Base-by-base conservation (phyloP, 2,888 invertebrate genomes). In the Nysson spinosus region DNA sequence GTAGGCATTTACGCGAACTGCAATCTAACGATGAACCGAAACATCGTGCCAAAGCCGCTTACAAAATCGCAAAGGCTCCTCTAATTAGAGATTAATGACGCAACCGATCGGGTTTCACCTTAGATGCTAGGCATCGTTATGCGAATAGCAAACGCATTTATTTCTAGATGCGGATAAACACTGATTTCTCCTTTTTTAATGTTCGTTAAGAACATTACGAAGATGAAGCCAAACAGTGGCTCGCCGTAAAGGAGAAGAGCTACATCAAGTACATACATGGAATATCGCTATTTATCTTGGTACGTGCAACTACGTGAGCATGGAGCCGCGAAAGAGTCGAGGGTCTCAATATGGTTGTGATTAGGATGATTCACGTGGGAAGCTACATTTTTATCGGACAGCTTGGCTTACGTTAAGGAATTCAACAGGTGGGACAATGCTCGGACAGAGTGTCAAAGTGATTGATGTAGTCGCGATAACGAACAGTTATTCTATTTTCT, bases 351-450 rank as follows among this genome's bases (percentile, higher is more conserved):
- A 22, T 20, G 40, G 28, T n/a, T 6, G 26, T 43, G 39, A 51
- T 47, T 40, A 3, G 9, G 12, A 49, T 71, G 60, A 64, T 30
- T 71, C 64, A 64, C 14, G 43, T 39, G 56, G 30, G 52, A 52
- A 39, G 47, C 17, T 37, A 34, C 24, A 32, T 62, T 71, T 71
- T 62, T 47, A 52, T 67, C 42, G 24, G 12, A 37, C 44, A 24
- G 22, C 47, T 14, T 0, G 14, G 20, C 14, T 28, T 55, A 61
- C 49, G 35, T 11, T n/a, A n/a, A 9, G 19, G 55, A 50, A 62
- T 62, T n/a, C 34, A 57, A 51, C 70, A 61, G 52, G 52, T 62
- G 40, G 30, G 26, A 55, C 52, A 46, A 39, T 42, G 62, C 57
- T 44, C 39, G 14, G 30, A n/a, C 28, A 24, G 17, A 11, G 60